Base-by-base conservation (phyloP, 2,797 vertebrate genomes). In the Macrochelys suwanniensis region DNA sequence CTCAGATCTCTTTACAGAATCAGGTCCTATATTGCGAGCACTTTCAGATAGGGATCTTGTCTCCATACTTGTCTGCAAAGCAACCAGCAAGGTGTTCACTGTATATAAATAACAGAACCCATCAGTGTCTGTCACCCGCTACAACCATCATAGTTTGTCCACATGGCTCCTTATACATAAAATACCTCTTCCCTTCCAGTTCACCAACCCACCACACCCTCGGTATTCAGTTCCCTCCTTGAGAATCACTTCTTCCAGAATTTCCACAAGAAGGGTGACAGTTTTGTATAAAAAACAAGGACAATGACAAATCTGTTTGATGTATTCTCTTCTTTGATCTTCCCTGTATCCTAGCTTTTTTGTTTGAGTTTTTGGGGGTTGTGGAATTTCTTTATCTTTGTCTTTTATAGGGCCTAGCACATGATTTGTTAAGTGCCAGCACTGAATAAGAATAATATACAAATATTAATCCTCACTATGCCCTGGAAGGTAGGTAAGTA, bases 41-140 rank as follows among this genome's bases (percentile, higher is more conserved):
- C 11, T 74, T 95, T 94, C 81, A 90, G 93, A 85, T 6, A 92
- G 76, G 49, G 81, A 84, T 51, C 96, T 91, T 92, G 50, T 85
- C 88, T 93, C 91, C 79, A 51, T 61, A 71, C 33, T 65, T 83
- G 79, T 61, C 94, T 94, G 87, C 80, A 95, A 95, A 95, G 81
- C 42, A 95, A 93, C 81, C 33, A 92, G 47, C 57, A 94, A 95
- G 89, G 82, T 96, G 61, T 93, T 95, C 94, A 97, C 93, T 49
- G 91, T 90, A 53, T 92, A 88, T 89, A 93, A 97, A 96, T 95
- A 65, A 5, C 11, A 42, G 79, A 95, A 92, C 17, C 68, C 88
- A 93, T 89, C 54, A 81, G 49, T 89, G 26, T 86, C 2, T 71
- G 78, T 84, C 56, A 89, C 89, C 85, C 37, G 12, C n/a, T 42